Evolutionary conservation across 1,140 invertebrate species (phyloP).

Genomic region (Cydia strobilella): DNA sequence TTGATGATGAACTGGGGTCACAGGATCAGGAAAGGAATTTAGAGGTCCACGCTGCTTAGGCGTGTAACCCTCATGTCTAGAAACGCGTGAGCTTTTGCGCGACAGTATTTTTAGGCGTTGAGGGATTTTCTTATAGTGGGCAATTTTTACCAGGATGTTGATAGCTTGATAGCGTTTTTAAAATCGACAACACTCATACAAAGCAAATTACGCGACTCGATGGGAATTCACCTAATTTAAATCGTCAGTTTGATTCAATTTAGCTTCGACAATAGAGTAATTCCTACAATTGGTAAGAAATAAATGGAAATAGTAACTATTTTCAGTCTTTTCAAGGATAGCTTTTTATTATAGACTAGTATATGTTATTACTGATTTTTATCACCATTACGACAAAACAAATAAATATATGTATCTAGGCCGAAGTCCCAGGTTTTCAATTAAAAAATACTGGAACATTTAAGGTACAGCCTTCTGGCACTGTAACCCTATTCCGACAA

Average conservation of each 20-base stretch:
- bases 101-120: background rate
- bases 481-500: background rate
- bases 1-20: background rate
- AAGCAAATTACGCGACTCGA: background rate
- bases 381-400: background rate
- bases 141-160: background rate
- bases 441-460: background rate
- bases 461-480: background rate
- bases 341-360: too few species aligned
- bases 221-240: background rate
- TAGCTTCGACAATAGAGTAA: background rate
- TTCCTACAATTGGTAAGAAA: too few species aligned
- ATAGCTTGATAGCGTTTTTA: background rate
- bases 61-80: background rate
- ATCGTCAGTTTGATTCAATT: background rate
- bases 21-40: background rate
- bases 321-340: background rate
- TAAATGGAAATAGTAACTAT: too few species aligned
- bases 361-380: too few species aligned
- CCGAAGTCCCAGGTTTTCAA: background rate
- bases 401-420: background rate
- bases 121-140: background rate
- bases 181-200: background rate
- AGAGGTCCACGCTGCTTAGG: background rate
- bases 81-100: background rate